Evolutionary conservation across 2,797 vertebrate species (phyloP).

Genomic region (Tolypeutes matacus): DNA sequence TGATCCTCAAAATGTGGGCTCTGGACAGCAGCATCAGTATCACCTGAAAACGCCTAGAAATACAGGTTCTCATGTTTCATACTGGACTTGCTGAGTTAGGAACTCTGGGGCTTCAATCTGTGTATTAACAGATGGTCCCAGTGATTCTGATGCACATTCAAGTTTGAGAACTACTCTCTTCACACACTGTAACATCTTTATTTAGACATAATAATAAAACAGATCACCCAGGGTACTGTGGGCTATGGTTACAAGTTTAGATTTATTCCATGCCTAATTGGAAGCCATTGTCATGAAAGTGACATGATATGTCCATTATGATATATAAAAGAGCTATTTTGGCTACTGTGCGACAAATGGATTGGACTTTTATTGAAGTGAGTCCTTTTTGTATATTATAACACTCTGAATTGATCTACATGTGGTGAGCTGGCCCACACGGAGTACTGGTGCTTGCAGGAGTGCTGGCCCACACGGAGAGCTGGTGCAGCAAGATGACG

Average conservation of each 20-base stretch:
- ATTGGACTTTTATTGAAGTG: conserved; percentile 15
- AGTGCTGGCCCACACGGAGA: too few species aligned
- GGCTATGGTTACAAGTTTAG: neutral
- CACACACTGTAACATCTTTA: neutral
- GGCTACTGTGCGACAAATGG: neutral
- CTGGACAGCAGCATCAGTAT: neutral
- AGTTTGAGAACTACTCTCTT: neutral
- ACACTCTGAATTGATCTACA: neutral
- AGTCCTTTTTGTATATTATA: neutral
- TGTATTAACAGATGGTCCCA: neutral
- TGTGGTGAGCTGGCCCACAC: too few species aligned
- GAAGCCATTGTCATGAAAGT: neutral
- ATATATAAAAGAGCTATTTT: conserved; percentile 46
- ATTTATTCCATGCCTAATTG: conserved; percentile 37
- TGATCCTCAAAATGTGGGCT: neutral
- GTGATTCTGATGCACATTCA: neutral
- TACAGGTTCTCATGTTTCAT: neutral
- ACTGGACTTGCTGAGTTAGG: neutral
- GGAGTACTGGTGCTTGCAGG: too few species aligned
- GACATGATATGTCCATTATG: neutral
- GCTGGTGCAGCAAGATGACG: too few species aligned
- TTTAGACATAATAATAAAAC: neutral
- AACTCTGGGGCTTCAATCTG: neutral
- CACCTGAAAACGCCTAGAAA: neutral
- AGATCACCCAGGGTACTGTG: neutral